Base-by-base conservation (phyloP, 2,888 invertebrate genomes). In the Drosophila picticornis region DNA sequence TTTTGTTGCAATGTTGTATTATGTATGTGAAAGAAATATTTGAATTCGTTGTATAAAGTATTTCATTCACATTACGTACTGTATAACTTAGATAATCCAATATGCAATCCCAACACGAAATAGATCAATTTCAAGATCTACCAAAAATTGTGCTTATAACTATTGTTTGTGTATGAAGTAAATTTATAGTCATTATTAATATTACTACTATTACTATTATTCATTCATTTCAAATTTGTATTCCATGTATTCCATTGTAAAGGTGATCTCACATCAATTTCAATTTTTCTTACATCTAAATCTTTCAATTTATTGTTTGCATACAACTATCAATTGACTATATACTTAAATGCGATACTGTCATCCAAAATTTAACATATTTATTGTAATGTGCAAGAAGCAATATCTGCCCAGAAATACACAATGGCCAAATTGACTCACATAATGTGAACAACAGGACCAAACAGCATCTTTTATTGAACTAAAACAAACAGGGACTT, bases 191-290 rank as follows among this genome's bases (percentile, higher is more conserved):
- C 32, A 53, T 38, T 48, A 16, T 38, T 51, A 32, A 32, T 57
- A 60, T 40, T 48, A 19, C 27, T 52, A 22, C 32, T 53, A 65
- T 6, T 36, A 27, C 29, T 57, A 57, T 13, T 16, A 46, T 50
- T 74, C 11, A 38, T 51, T 68, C 22, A 13, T 40, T 38, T 31
- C 22, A 27, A 74, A 61, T 40, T 25, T 53, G 40, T 11, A 48
- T 46, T 61, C 32, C 71, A 72, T 53, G 40, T 11, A 48, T 46
- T 61, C 32, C 71, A 72, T 61, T 60, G 63, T 68, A 68, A 61
- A 75, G 59, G 75, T 68, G 63, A 60, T 51, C 48, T 76, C 52
- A 34, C 50, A 65, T 71, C 46, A 51, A 69, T 63, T 56, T 56
- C 2, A 22, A 60, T 59, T 27, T 63, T 62, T 43, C 53, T 67